Evolutionary conservation across 2,113 vertebrate species (phyloP).

Genomic region (Thomomys bottae): DNA sequence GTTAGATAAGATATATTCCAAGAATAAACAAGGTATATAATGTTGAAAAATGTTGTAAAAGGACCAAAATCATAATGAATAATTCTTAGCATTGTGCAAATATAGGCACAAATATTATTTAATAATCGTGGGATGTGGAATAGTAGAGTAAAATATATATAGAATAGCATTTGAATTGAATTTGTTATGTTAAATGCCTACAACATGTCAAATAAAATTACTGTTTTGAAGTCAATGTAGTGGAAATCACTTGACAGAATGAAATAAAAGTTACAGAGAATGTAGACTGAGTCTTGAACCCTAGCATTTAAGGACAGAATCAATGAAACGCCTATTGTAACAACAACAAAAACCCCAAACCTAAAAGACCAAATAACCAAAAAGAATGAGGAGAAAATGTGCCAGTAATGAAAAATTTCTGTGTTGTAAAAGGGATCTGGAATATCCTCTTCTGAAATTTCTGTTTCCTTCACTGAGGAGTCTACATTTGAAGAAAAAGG

Average conservation of each 20-base stretch:
- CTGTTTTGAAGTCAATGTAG: neutral
- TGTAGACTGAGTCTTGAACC: neutral
- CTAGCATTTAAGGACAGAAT: neutral
- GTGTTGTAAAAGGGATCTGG: neutral
- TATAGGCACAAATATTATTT: neutral
- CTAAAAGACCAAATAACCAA: no score
- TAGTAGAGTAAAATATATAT: neutral
- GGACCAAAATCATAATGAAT: neutral
- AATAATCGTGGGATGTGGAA: neutral
- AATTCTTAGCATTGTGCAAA: neutral
- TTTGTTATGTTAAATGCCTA: neutral
- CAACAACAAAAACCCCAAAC: no score
- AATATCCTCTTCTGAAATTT: neutral
- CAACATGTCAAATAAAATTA: neutral
- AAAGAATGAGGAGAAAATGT: no score
- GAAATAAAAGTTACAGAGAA: neutral
- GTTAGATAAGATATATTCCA: neutral
- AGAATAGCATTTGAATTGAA: neutral
- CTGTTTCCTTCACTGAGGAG: neutral
- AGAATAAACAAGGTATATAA: neutral
- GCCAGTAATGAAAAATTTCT: no score
- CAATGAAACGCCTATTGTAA: no score
- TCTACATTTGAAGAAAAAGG: neutral
- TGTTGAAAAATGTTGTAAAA: neutral
- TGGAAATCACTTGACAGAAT: neutral